Conservation (phyloP, 2,113 vertebrate genomes). For the Bagarius yarrelli region DNA sequence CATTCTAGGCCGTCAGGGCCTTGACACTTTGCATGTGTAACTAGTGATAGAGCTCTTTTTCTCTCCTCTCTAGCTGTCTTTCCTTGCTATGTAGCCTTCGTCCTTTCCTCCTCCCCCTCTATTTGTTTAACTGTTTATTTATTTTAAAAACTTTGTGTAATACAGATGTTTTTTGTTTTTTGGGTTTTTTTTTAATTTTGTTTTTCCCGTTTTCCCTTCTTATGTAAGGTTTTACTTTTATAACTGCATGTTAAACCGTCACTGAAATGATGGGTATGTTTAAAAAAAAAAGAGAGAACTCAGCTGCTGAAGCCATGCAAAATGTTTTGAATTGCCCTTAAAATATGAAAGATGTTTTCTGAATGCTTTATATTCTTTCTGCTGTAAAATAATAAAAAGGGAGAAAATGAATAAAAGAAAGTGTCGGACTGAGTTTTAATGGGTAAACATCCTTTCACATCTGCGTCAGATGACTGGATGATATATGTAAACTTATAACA, state of each 20-base stretch:
- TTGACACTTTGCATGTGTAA: conserved; percentile 99
- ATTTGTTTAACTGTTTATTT: conserved; percentile 54
- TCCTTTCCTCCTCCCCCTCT: conserved; percentile 40
- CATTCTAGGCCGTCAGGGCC: conserved; percentile 78
- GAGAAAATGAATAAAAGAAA: conserved; percentile 84
- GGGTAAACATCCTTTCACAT: neutral
- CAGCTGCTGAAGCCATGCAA: conserved; percentile 99
- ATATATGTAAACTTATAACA: neutral
- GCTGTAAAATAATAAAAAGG: conserved; percentile 99
- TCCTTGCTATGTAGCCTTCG: conserved; percentile 64
- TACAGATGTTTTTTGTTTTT: conserved; percentile 50
- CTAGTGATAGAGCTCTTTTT: conserved; percentile 93
- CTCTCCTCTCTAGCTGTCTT: conserved; percentile 76
- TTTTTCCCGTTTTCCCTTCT: conserved; percentile 64
- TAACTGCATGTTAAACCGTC: conserved; percentile 99
- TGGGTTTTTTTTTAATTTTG: conserved; percentile 52
- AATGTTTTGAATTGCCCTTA: conserved; percentile 99
- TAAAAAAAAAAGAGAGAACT: conserved; percentile 77
- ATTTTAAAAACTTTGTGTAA: conserved; percentile 62
- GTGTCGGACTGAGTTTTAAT: conserved; percentile 24
- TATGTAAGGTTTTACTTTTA: conserved; percentile 99
- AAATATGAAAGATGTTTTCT: conserved; percentile 99
- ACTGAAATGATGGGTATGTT: conserved; percentile 99
- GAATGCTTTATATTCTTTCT: conserved; percentile 99
- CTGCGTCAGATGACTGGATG: neutral